phyloP scores from a whole-genome alignment of 2,888 invertebrate species.

The Rugalucina vietnamica region DNA sequence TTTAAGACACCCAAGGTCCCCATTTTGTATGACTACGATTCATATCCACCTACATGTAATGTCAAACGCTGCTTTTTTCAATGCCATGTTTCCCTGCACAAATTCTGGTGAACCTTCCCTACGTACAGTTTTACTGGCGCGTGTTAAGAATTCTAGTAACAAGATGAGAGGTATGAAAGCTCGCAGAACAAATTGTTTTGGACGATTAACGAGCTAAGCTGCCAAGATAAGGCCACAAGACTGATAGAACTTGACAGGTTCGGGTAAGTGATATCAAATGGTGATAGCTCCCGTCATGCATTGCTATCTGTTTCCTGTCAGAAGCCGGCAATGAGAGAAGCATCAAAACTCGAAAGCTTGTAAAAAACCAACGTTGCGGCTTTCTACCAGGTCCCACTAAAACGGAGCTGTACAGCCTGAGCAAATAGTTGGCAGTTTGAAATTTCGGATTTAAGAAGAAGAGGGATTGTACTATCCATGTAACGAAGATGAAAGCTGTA shows the following conservation, averaged over 20 bases:
- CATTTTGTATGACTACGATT: too few relatives aligned
- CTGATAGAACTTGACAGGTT: conserved; percentile 59
- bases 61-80: too few relatives aligned
- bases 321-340: conserved; percentile 34
- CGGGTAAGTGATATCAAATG: conserved; percentile 63
- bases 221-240: conserved; percentile 50
- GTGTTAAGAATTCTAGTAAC: not conserved
- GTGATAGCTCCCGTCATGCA: conserved; percentile 66
- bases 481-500: too few relatives aligned
- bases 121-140: not conserved
- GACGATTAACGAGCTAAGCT: conserved; percentile 65
- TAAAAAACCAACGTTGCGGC: not conserved
- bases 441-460: too few relatives aligned
- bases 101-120: too few relatives aligned
- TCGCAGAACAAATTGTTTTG: conserved; percentile 60
- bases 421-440: too few relatives aligned
- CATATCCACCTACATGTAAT: too few relatives aligned
- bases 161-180: conserved; percentile 17
- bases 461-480: too few relatives aligned
- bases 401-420: not conserved
- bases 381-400: too few relatives aligned
- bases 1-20: too few relatives aligned
- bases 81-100: too few relatives aligned
- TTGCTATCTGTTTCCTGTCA: conserved; percentile 63
- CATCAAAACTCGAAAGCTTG: conserved; percentile 17